Evolutionary conservation across 2,888 invertebrate genomes (phyloP), one percentile per base, ranked within the genome.

Genomic region (Lasioglossum oenotherae): DNA sequence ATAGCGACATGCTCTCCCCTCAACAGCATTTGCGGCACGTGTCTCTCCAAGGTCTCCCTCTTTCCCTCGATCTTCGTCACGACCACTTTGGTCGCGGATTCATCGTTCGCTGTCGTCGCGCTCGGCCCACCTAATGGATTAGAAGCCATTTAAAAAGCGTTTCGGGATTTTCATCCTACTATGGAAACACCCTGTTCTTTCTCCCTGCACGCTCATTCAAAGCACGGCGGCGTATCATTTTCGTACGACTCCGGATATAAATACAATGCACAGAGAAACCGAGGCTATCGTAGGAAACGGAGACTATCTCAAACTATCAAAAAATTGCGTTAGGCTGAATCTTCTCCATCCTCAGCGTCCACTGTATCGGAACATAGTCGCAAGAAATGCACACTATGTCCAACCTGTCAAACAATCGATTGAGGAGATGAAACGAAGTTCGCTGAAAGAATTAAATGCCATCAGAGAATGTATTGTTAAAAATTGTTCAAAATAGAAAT

Each of bases 1-100:
- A 97, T 93, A 49, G 97, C 97, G 67, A 98, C 96, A 92, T 98
- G 97, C 93, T 98, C 98, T 0, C 98, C 98, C 72, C 98, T 96
- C 80, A 98, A 95, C 95, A 98, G 92, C 91, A 98, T 92, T 95
- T 98, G 97, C 0, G 97, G 96, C 31, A 98, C 95, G 90, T 96
- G 96, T 67, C 98, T 96, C 60, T 96, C 96, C 94, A 98, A 97
- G 93, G 97, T 96, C 94, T 97, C 97, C 76, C 96, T 94, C 85
- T 97, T 97, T 73, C 96, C 96, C 75, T 97, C 96, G 1, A 96
- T 92, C 85, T 96, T 96, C 78, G 96, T 96, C 84, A 97, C 96
- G 27, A 95, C 95, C 23, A 97, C 95, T 81, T 94, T 92, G 0
- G 97, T 97, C 72, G 97, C 94, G 44, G 94, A 93, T 19, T 96